These are phyloP conservation scores for Nomada hirtipes DNA, from an alignment of 2,888 invertebrate species.

Conservation along the genomic window DNA sequence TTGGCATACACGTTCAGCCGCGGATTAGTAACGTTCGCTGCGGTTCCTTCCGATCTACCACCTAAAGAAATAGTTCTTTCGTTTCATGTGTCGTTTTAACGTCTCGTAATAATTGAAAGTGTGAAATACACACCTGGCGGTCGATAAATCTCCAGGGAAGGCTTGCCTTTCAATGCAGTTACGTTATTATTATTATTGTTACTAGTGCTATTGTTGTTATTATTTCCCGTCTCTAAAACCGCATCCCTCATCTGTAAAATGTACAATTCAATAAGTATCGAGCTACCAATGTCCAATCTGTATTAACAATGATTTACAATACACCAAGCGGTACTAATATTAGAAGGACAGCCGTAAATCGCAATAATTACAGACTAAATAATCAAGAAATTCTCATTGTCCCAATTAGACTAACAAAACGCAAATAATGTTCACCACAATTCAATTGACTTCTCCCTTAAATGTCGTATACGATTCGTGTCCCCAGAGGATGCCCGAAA, in stretches of 20 bases:
- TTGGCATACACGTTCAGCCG: constrained; percentile 95
- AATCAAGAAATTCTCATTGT: too few species aligned
- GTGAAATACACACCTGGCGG: constrained; percentile 89
- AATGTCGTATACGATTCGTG: too few species aligned
- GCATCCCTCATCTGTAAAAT: constrained; percentile 86
- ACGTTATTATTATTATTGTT: constrained; percentile 84
- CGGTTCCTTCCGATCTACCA: constrained; percentile 70
- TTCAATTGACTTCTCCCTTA: too few species aligned
- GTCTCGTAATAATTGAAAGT: background rate
- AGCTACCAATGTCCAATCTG: too few species aligned
- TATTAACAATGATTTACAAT: background rate
- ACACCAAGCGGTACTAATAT: too few species aligned
- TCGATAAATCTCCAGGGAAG: constrained; percentile 94
- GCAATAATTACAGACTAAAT: too few species aligned
- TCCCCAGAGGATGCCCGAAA: too few species aligned
- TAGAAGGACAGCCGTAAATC: constrained; percentile 17
- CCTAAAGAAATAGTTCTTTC: constrained; percentile 43
- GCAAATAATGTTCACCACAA: too few species aligned
- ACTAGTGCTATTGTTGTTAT: constrained; percentile 32
- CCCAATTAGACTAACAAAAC: too few species aligned
- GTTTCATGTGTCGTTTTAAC: too few species aligned
- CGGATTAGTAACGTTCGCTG: constrained; percentile 83
- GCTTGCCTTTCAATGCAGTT: constrained; percentile 89
- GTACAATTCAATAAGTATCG: too few species aligned
- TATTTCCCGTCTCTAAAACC: constrained; percentile 89